Conservation (phyloP, 2,888 invertebrate genomes). For the Gibbula magus region DNA sequence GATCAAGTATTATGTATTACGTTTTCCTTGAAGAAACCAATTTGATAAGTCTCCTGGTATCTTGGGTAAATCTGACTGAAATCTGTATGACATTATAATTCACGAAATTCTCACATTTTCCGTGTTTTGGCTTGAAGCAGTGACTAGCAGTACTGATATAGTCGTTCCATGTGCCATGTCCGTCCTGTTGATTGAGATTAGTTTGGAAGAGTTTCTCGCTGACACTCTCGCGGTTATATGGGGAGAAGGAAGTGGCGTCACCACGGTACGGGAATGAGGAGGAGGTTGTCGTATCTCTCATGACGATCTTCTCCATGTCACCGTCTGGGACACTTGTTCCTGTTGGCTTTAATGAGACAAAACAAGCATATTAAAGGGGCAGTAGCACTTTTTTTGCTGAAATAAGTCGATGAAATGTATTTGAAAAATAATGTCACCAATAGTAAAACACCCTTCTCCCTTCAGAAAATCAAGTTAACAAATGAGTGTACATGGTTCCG, state of each 20-base stretch:
- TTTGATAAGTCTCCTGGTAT: too few species aligned
- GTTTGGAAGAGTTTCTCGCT: slow-evolving; percentile 59
- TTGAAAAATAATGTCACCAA: too few species aligned
- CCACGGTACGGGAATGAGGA: slow-evolving; percentile 49
- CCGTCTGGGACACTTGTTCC: slow-evolving; percentile 69
- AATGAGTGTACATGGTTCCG: not conserved
- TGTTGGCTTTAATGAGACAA: slow-evolving; percentile 52
- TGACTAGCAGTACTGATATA: slow-evolving; percentile 57
- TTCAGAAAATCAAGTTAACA: too few species aligned
- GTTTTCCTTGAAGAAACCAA: too few species aligned
- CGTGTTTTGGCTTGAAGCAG: slow-evolving; percentile 41
- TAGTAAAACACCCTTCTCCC: too few species aligned
- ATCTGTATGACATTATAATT: too few species aligned
- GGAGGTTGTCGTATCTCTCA: slow-evolving; percentile 60
- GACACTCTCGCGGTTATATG: slow-evolving; percentile 56
- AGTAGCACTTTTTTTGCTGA: too few species aligned
- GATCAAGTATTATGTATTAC: too few species aligned
- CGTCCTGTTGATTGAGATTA: slow-evolving; percentile 66
- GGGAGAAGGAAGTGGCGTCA: slow-evolving; percentile 33
- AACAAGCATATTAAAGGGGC: too few species aligned
- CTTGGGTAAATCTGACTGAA: too few species aligned
- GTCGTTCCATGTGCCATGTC: slow-evolving; percentile 63
- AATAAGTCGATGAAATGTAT: too few species aligned
- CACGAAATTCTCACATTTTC: not conserved
- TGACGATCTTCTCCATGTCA: slow-evolving; percentile 60